Conservation (phyloP, 1,140 invertebrate genomes). For the Bombyx mori region DNA sequence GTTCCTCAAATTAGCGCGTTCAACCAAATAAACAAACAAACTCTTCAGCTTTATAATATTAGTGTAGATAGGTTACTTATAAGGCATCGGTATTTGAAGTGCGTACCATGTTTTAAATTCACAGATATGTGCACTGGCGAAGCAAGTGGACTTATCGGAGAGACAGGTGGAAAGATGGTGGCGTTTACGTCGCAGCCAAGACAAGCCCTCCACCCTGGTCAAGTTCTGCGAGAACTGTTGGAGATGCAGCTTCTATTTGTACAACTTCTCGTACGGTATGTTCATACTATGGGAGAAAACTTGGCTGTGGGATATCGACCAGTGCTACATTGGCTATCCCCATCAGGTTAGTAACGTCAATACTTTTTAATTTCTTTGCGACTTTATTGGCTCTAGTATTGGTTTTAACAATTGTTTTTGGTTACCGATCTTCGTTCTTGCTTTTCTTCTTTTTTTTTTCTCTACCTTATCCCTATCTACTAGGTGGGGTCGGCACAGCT, state of each 20-base stretch:
- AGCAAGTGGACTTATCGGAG: conserved; percentile 90
- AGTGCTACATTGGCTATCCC: conserved; percentile 89
- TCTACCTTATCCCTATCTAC: too few relatives aligned
- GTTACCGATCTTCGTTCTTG: not conserved
- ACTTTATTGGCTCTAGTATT: too few relatives aligned
- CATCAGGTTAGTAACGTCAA: conserved; percentile 74
- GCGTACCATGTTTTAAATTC: too few relatives aligned
- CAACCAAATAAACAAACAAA: too few relatives aligned
- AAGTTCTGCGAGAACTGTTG: conserved; percentile 95
- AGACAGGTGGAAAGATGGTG: conserved; percentile 93
- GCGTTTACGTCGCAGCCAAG: conserved; percentile 83
- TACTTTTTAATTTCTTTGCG: conserved; percentile 3
- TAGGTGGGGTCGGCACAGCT: too few relatives aligned
- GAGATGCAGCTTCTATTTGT: conserved; percentile 90
- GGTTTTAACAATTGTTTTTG: not conserved
- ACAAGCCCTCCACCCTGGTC: conserved; percentile 89
- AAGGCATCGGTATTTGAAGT: too few relatives aligned
- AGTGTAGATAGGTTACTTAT: too few relatives aligned
- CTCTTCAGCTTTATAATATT: too few relatives aligned
- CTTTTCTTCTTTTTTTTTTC: not conserved
- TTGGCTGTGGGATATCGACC: conserved; percentile 94
- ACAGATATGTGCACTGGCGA: conserved; percentile 83
- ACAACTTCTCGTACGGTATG: conserved; percentile 87
- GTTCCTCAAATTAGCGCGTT: too few relatives aligned
- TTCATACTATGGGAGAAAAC: conserved; percentile 91